A percentile compares a stretch with the other conserved stretches of the same genome.
Conservation (phyloP, 2,888 invertebrate genomes). For the Sicus ferrugineus region DNA sequence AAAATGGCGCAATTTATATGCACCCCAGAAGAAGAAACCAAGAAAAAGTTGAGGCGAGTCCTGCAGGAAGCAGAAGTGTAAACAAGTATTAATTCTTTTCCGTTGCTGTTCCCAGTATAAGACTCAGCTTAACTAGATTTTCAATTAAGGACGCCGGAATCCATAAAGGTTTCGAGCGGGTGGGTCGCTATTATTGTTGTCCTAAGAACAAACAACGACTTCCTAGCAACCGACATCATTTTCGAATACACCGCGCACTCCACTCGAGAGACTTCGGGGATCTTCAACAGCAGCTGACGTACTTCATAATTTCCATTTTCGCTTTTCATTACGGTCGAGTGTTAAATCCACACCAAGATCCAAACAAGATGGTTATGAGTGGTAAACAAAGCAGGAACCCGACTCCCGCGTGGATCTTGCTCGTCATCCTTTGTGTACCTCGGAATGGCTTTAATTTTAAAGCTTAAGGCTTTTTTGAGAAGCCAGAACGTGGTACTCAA, state of each 20-base stretch:
- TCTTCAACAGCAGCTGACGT: neutral
- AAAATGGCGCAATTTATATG: slow-evolving; percentile 62
- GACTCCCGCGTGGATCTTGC: neutral
- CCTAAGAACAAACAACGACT: too few relatives aligned
- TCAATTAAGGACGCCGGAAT: neutral
- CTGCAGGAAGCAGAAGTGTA: neutral
- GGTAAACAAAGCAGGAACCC: neutral
- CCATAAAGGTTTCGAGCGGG: neutral
- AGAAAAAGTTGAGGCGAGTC: neutral
- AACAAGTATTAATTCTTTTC: neutral
- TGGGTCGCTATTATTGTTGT: too few relatives aligned
- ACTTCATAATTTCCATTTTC: slow-evolving; percentile 19
- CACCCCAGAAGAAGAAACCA: slow-evolving; percentile 41
- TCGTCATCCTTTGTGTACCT: neutral
- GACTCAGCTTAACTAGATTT: too few relatives aligned
- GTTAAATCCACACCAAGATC: slow-evolving; percentile 14
- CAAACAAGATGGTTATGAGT: neutral
- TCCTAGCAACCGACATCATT: neutral
- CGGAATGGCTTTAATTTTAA: neutral
- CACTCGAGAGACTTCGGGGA: neutral
- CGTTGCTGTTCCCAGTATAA: too few relatives aligned
- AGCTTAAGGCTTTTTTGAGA: too few relatives aligned
- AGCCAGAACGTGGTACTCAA: too few relatives aligned
- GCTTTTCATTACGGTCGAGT: slow-evolving; percentile 23
- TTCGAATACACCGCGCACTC: neutral